Percentiles rank a stretch among this genome's conserved stretches.
Conservation (phyloP, 2,888 invertebrate genomes). For the Sialis lutaria region DNA sequence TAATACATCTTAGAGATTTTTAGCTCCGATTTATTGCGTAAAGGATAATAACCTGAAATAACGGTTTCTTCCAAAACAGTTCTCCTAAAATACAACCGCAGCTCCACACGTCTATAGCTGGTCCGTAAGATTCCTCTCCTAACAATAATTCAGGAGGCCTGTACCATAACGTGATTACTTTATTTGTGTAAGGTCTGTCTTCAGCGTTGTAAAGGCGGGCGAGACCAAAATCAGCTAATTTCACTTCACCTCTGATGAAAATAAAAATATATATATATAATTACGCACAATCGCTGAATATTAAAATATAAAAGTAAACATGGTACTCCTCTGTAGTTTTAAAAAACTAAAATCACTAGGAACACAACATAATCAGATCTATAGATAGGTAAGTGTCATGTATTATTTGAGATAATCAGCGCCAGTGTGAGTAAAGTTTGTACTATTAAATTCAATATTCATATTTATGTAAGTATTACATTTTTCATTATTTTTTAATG, state of each 20-base stretch:
- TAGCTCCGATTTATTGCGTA: not conserved
- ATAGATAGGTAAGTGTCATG: no score
- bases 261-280: not conserved
- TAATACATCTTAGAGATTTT: not conserved
- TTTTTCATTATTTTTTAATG: no score
- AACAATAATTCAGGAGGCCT: conserved; percentile 91
- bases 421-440: no score
- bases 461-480: no score
- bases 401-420: no score
- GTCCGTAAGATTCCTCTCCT: conserved; percentile 94
- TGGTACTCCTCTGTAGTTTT: no score
- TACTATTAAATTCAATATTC: no score
- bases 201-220: conserved; percentile 92
- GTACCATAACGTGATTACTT: conserved; percentile 98
- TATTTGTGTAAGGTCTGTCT: conserved; percentile 96
- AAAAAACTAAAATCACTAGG: no score
- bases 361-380: no score
- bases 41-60: conserved; percentile 66
- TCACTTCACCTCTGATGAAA: conserved; percentile 82
- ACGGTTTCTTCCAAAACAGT: conserved; percentile 84
- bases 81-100: conserved; percentile 98
- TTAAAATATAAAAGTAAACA: no score
- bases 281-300: conserved; percentile 6
- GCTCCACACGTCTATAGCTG: conserved; percentile 98
- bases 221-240: conserved; percentile 94